Conservation (phyloP, 2,113 vertebrate species). For the Charina bottae region DNA sequence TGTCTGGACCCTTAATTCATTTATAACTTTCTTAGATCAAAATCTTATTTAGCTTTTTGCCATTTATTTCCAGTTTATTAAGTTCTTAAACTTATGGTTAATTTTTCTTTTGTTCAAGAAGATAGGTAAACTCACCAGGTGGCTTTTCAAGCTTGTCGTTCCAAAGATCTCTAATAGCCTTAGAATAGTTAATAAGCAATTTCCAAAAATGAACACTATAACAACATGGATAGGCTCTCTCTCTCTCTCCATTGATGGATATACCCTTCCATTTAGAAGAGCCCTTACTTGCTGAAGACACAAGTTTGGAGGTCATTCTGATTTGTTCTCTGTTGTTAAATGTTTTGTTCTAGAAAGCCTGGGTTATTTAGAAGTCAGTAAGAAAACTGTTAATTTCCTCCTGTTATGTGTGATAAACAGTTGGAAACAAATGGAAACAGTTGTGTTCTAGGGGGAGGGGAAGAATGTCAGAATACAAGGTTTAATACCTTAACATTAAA, state of each 20-base stretch:
- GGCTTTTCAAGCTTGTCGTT: no score
- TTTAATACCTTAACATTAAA: not conserved
- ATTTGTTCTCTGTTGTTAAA: not conserved
- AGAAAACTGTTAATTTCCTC: slow-evolving; percentile 6
- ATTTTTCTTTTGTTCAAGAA: no score
- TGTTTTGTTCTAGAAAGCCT: not conserved
- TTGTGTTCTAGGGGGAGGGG: not conserved
- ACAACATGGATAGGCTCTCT: not conserved
- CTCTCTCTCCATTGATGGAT: not conserved
- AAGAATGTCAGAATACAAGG: not conserved
- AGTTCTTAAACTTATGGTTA: no score
- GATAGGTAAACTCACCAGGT: no score
- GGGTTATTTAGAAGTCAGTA: not conserved
- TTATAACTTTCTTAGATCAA: no score
- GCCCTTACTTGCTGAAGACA: not conserved
- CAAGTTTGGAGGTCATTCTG: not conserved
- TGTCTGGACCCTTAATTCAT: no score
- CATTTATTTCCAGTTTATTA: no score
- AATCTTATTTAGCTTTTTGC: no score
- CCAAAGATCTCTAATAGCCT: no score
- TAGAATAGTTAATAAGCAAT: no score
- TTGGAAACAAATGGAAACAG: not conserved
- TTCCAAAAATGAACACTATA: no score
- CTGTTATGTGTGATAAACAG: slow-evolving; percentile 5
- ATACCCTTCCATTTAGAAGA: not conserved